Evolutionary conservation across 2,797 vertebrate genomes (phyloP), one percentile per base, ranked within the genome.

Genomic region (Luscinia luscinia): DNA sequence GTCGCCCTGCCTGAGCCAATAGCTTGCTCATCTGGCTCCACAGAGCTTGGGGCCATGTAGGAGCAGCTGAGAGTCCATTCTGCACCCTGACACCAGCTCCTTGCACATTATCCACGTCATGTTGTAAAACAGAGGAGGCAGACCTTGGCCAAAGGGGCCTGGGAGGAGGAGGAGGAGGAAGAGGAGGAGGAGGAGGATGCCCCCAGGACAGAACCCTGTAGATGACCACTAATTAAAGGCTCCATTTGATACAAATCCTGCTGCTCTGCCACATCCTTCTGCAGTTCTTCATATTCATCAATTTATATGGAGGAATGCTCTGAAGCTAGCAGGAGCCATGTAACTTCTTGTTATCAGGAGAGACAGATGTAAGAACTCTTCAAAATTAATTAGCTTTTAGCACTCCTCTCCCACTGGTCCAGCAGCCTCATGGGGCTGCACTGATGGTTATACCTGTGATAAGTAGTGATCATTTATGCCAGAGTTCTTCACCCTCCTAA

Each of bases 361-460:
- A 91, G 89, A 79, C 94, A 94, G 83, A 89, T 93, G 70, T 89
- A 67, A 94, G 93, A 90, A 57, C 58, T 94, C 89, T 90, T 87
- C 77, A 74, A 36, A 93, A 93, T 96, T 96, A 94, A 96, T 96
- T 93, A 95, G 81, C 85, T 93, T 75, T 93, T 93, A 90, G 69
- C 36, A 72, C 63, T 90, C 81, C 38, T 89, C 81, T 92, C 84
- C 63, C 83, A 45, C 58, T 62, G n/a, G 82, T 93, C 82, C 55
- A 19, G 63, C 0, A 0, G 82, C 38, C 85, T 94, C 64, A 2
- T 46, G 63, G 80, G 41, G 48, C 70, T 82, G 63, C 32, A 11
- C 48, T 67, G 77, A 67, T 63, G 55, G 77, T 76, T 94, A 61
- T 77, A 87, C 77, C 80, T 90, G 67, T 11, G 1, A 11, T 73